These are phyloP conservation scores for Hemicrepidius hirtus DNA, from an alignment of 2,888 invertebrate species.

Conservation along the genomic window DNA sequence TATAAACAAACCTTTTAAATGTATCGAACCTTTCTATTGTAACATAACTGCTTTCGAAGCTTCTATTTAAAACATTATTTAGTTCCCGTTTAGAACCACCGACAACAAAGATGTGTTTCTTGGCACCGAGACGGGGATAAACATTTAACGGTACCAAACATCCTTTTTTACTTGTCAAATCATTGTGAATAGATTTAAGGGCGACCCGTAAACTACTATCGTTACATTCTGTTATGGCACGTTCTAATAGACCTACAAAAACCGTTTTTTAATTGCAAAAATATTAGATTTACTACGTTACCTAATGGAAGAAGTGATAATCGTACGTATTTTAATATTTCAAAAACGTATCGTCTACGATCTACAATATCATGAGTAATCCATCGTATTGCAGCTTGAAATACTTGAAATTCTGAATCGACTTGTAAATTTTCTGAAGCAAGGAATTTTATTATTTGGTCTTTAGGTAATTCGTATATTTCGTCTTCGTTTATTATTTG, in stretches of 20 bases:
- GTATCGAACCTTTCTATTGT: conserved; percentile 84
- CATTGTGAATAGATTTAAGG: conserved; percentile 85
- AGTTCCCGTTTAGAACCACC: conserved; percentile 91
- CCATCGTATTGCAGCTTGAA: conserved; percentile 92
- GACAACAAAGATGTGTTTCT: conserved; percentile 90
- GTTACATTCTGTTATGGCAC: conserved; percentile 83
- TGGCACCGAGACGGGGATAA: conserved; percentile 88
- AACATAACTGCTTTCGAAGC: conserved; percentile 87
- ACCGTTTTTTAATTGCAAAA: not conserved
- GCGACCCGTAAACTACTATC: conserved; percentile 87
- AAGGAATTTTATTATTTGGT: conserved; percentile 84
- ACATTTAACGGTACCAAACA: conserved; percentile 85
- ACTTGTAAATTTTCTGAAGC: conserved; percentile 91
- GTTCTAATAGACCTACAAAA: conserved; percentile 79
- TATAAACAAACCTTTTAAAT: conserved; percentile 76
- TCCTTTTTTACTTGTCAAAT: conserved; percentile 84
- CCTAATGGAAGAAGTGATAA: conserved; percentile 86
- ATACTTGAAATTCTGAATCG: conserved; percentile 92
- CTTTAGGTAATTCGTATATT: conserved; percentile 87
- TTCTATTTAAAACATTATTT: conserved; percentile 81
- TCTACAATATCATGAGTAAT: conserved; percentile 86
- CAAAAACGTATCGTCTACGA: conserved; percentile 88
- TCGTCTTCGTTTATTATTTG: conserved; percentile 88
- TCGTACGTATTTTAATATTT: conserved; percentile 87
- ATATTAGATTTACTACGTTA: conserved; percentile 41